Percentiles rank a stretch among this genome's conserved stretches.
Conservation (phyloP, 2,113 vertebrate species). For the Forbesichthys agassizii region DNA sequence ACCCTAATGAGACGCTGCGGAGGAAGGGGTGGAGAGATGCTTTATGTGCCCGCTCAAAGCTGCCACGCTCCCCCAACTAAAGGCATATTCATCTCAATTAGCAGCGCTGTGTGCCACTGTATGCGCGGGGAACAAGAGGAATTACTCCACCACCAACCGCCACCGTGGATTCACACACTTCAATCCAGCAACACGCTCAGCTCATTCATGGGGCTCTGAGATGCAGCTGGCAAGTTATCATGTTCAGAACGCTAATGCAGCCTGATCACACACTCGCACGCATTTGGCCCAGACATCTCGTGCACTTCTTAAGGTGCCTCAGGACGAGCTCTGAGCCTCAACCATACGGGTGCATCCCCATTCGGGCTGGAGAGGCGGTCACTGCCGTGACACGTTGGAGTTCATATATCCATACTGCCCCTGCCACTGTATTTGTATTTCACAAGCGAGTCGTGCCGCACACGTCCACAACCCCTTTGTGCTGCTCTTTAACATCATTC, state of each 20-base stretch:
- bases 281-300: constrained; percentile 36
- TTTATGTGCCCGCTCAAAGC: constrained; percentile 48
- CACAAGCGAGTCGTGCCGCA: too few relatives aligned
- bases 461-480: too few relatives aligned
- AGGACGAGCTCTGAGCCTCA: too few relatives aligned
- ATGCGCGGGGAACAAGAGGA: constrained; percentile 9
- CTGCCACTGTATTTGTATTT: too few relatives aligned
- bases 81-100: constrained; percentile 50
- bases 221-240: constrained; percentile 9
- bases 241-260: constrained; percentile 2
- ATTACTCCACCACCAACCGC: constrained; percentile 21
- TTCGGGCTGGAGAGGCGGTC: too few relatives aligned
- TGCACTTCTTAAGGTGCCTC: constrained; percentile 29
- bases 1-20: constrained; percentile 20
- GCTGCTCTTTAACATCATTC: too few relatives aligned
- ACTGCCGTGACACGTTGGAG: too few relatives aligned
- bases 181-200: constrained; percentile 49
- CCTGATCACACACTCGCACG: background rate
- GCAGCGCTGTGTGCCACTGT: constrained; percentile 19
- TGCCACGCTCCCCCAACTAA: constrained; percentile 26
- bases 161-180: too few relatives aligned
- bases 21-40: constrained; percentile 22
- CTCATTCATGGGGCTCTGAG: constrained; percentile 34
- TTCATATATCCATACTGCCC: too few relatives aligned
- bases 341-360: too few relatives aligned